Percentiles rank a stretch among this genome's conserved stretches.
These are phyloP conservation scores for Drosophila repletoides DNA, from an alignment of 1,140 invertebrate species.

Conservation along the genomic window DNA sequence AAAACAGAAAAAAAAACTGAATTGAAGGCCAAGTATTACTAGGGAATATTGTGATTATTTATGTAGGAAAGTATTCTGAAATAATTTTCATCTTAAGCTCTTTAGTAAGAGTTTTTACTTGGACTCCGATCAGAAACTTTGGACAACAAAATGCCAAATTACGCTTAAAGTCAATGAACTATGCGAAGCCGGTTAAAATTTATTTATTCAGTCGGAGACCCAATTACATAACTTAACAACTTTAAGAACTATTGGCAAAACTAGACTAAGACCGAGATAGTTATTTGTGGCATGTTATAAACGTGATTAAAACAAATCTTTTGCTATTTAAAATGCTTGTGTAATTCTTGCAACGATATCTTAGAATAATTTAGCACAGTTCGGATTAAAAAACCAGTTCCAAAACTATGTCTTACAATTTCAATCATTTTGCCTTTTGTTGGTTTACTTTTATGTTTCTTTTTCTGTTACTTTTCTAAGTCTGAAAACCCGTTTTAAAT, in stretches of 20 bases:
- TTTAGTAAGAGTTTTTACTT: no score
- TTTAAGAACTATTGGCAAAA: conserved; percentile 32
- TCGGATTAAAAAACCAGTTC: conserved; percentile 51
- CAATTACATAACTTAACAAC: conserved; percentile 57
- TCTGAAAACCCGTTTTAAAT: conserved; percentile 20
- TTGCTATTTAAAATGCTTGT: conserved; percentile 46
- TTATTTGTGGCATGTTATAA: conserved; percentile 26
- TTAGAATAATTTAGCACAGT: conserved; percentile 54
- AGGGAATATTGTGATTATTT: no score
- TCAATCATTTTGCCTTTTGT: not conserved
- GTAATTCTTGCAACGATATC: conserved; percentile 50
- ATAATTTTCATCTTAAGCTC: no score
- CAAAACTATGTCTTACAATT: conserved; percentile 18
- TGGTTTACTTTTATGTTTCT: not conserved
- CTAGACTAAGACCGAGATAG: conserved; percentile 34
- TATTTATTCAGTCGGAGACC: conserved; percentile 42
- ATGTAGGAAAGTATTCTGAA: no score
- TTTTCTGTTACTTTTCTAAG: not conserved
- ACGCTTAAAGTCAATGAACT: conserved; percentile 31
- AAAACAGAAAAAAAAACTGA: no score
- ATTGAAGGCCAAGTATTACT: no score
- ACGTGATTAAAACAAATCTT: conserved; percentile 47
- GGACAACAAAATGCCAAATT: conserved; percentile 7
- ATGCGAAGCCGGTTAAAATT: not conserved
- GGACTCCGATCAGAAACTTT: not conserved